Conservation (phyloP, 2,888 invertebrate genomes). For the Idaea dimidiata region DNA sequence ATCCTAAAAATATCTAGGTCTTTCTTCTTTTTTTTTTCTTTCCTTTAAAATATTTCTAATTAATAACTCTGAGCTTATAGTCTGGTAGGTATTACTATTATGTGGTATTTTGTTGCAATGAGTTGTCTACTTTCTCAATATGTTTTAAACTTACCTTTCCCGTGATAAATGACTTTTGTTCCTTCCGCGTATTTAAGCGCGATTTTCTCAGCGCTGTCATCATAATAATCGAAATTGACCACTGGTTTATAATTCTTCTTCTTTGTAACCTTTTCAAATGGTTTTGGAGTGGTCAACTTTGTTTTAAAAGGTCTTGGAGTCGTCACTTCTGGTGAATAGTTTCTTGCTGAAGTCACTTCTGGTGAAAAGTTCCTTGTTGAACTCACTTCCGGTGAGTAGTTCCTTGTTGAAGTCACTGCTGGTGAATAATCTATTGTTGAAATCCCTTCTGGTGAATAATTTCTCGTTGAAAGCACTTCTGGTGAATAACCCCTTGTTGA, state of each 20-base stretch:
- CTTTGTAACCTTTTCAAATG: slow-evolving; percentile 53
- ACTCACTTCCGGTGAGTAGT: not conserved
- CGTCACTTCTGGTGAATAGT: slow-evolving; percentile 1
- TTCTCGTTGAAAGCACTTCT: not conserved
- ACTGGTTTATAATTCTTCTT: slow-evolving; percentile 53
- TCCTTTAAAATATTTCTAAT: too few relatives aligned
- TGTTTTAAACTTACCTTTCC: slow-evolving; percentile 58
- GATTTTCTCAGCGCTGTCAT: slow-evolving; percentile 82
- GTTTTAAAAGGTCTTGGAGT: not conserved
- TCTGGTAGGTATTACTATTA: too few relatives aligned
- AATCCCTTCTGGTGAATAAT: not conserved
- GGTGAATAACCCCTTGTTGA: not conserved
- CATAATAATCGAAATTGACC: slow-evolving; percentile 85
- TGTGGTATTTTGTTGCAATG: too few relatives aligned
- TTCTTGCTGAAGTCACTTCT: not conserved
- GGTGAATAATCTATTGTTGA: not conserved
- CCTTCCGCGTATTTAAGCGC: slow-evolving; percentile 66
- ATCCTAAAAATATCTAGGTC: too few relatives aligned
- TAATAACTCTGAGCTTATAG: too few relatives aligned
- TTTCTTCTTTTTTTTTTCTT: too few relatives aligned
- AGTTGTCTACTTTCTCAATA: too few relatives aligned
- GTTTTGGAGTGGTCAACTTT: slow-evolving; percentile 38
- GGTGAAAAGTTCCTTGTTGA: not conserved
- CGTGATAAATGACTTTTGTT: slow-evolving; percentile 80
- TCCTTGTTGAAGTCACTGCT: not conserved